Conservation (phyloP, 2,113 vertebrate genomes). For the Tauraco erythrolophus region DNA sequence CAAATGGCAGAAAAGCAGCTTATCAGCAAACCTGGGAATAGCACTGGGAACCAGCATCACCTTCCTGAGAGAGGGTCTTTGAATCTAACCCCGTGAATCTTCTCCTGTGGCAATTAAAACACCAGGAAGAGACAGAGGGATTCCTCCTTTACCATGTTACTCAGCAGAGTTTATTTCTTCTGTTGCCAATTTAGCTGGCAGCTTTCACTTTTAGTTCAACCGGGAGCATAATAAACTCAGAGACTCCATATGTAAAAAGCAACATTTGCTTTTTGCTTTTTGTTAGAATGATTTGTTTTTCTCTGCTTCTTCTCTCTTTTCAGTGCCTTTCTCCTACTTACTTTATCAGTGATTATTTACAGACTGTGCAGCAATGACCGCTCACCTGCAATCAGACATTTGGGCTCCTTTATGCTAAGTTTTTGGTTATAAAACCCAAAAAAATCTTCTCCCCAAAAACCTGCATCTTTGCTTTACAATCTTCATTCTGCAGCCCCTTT, state of each 20-base stretch:
- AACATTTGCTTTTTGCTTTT: not conserved
- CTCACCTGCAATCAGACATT: not conserved
- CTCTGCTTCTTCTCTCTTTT: not conserved
- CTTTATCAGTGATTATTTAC: not conserved
- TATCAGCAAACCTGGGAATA: not conserved
- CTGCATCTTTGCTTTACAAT: not conserved
- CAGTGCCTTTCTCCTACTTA: not conserved
- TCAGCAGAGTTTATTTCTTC: not conserved
- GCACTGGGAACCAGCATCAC: not conserved
- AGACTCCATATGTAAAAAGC: not conserved
- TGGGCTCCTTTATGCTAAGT: fast-evolving
- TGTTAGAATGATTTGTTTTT: not conserved
- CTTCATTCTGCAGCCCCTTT: not conserved
- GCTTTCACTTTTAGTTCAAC: not conserved
- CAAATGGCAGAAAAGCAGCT: not conserved
- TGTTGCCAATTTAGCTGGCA: not conserved
- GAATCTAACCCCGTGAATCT: not conserved
- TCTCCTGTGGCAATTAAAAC: not conserved
- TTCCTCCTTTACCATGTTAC: not conserved
- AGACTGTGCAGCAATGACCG: not conserved
- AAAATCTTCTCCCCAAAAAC: not conserved
- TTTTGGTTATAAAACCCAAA: not conserved
- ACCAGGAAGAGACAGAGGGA: not conserved
- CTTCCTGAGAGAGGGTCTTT: not conserved
- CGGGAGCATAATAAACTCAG: not conserved